These are phyloP conservation scores for Branchellion lobata DNA, from an alignment of 2,888 invertebrate species.

Conservation along the genomic window DNA sequence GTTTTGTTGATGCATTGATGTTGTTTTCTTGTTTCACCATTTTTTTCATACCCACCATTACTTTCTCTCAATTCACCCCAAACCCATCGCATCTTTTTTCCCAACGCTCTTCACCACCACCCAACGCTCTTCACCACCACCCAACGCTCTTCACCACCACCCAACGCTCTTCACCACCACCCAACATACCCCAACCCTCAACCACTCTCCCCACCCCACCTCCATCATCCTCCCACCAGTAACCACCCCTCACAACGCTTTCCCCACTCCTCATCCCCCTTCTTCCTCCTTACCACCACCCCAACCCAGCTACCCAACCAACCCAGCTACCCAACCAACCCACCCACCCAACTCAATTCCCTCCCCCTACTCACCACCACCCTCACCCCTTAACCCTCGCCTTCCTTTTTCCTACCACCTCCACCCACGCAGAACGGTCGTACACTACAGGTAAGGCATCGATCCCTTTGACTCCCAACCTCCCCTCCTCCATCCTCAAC, in stretches of 20 bases:
- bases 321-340: neutral
- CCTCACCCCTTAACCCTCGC: too few relatives aligned
- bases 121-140: neutral
- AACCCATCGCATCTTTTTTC: neutral
- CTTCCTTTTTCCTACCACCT: too few relatives aligned
- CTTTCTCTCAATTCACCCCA: neutral
- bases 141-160: too few relatives aligned
- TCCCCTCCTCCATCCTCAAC: conserved; percentile 78
- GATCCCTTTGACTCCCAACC: conserved; percentile 77
- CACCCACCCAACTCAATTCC: neutral
- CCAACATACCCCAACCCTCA: neutral
- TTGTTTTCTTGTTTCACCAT: too few relatives aligned
- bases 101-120: neutral
- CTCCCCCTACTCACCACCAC: neutral
- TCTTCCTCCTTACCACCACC: too few relatives aligned
- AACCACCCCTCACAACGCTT: too few relatives aligned
- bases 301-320: too few relatives aligned
- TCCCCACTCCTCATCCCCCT: too few relatives aligned
- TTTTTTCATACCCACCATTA: neutral
- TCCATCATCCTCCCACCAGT: neutral
- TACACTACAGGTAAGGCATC: conserved; percentile 77
- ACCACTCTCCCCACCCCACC: neutral
- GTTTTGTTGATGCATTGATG: too few relatives aligned
- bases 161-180: neutral
- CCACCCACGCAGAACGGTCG: conserved; percentile 54